Conservation (phyloP, 2,113 vertebrate species). For the Rhipidura dahli region DNA sequence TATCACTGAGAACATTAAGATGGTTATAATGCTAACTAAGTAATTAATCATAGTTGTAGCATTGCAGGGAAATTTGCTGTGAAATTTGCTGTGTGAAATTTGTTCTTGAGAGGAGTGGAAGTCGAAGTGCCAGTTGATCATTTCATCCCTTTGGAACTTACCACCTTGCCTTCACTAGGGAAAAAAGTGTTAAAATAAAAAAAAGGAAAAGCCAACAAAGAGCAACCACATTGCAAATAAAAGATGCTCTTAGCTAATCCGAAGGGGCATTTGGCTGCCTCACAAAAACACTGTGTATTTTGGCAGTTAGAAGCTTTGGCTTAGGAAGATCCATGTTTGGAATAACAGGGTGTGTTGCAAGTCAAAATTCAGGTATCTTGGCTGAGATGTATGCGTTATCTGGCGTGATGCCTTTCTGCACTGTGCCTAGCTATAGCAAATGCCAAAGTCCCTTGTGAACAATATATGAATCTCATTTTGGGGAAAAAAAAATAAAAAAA, state of each 20-base stretch:
- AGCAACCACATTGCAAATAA: not conserved
- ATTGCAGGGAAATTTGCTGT: not conserved
- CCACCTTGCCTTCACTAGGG: not conserved
- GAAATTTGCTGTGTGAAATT: not conserved
- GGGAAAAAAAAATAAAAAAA: not conserved
- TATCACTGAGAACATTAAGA: not conserved
- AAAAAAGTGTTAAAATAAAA: not conserved
- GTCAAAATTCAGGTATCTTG: conserved; percentile 57
- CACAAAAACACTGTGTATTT: conserved; percentile 22
- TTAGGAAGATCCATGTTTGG: conserved; percentile 23
- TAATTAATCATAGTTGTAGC: not conserved
- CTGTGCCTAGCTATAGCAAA: conserved; percentile 43
- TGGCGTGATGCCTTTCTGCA: conserved; percentile 37
- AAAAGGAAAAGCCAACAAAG: not conserved
- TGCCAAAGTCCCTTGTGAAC: conserved; percentile 33
- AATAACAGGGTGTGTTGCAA: conserved; percentile 48
- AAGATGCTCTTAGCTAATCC: not conserved
- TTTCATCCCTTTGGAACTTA: not conserved
- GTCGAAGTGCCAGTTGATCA: not conserved
- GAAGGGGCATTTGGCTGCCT: conserved; percentile 35
- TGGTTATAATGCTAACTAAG: not conserved
- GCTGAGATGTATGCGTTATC: not conserved
- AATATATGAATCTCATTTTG: conserved; percentile 21
- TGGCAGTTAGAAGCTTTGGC: conserved; percentile 40
- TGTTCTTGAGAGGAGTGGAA: not conserved